Evolutionary conservation across 2,113 vertebrate species (phyloP), one percentile per base, ranked within the genome.

Genomic region (Varanus salvator): DNA sequence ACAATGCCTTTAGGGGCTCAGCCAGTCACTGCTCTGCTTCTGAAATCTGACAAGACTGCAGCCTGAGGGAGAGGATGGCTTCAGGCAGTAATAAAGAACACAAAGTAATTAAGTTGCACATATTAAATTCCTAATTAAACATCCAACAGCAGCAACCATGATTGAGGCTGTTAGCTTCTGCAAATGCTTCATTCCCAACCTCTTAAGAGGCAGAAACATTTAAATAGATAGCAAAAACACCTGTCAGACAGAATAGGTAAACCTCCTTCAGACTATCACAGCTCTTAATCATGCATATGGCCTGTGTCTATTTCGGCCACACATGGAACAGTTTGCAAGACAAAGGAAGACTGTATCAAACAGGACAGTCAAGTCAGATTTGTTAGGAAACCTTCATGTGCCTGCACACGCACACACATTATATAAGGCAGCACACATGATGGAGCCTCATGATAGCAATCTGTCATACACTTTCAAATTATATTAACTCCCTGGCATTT

Each of bases 51-150:
- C 83, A 71, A 69, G 83, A 54, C 12, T 52, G 66, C 80, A 64
- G 80, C 87, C 34, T 29, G 50, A 88, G 69, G 52, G 90, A 89
- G 89, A 78, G 44, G 91, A 92, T 84, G 68, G 90, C 93, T 66
- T 52, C 77, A 77, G 89, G 92, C 90, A 88, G 94, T 94, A 90
- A 93, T 94, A 94, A 95, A 93, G 84, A 87, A 93, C 90, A 91
- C 88, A 91, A 90, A 87, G 88, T 91, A 95, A 95, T 96, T 94
- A 95, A 94, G 75, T 91, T 80, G 50, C 78, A 88, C 88, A 94
- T 94, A 95, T 95, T 96, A 96, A 94, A 93, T 94, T 94, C 88
- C 89, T 95, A 92, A 96, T 95, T 95, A 96, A 95, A 90, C 90
- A 94, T n/a, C 86, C 89, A 93, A 91, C 78, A 87, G 48, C 93